Percentiles rank a stretch among this genome's conserved stretches.
These are phyloP conservation scores for Ceyx margarethae DNA, from an alignment of 2,113 vertebrate species.

Conservation along the genomic window DNA sequence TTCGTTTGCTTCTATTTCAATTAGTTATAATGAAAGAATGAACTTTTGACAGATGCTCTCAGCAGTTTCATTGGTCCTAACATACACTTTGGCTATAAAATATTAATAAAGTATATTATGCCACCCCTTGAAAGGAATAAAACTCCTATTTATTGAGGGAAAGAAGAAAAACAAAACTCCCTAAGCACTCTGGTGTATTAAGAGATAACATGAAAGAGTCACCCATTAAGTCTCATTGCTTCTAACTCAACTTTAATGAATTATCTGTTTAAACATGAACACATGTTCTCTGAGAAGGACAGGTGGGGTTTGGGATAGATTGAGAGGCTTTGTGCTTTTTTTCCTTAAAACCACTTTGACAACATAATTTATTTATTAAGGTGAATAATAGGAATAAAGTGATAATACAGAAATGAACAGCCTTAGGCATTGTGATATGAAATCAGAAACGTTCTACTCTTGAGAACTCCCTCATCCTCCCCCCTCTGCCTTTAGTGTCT, in stretches of 20 bases:
- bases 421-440: background rate
- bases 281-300: background rate
- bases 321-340: background rate
- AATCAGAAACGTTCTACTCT: background rate
- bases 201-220: background rate
- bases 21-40: background rate
- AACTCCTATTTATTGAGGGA: background rate
- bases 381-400: background rate
- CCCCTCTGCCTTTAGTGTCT: background rate
- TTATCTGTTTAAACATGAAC: background rate
- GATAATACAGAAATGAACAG: background rate
- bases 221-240: background rate
- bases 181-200: background rate
- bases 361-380: background rate
- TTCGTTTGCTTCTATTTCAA: background rate
- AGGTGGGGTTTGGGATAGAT: background rate
- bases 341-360: background rate
- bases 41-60: background rate
- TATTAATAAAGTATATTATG: background rate
- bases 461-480: background rate
- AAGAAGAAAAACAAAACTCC: background rate
- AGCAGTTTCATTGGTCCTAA: background rate
- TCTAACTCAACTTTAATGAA: background rate
- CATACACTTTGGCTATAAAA: background rate
- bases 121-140: background rate